A percentile compares a stretch with the other conserved stretches of the same genome.
Evolutionary conservation across 2,797 vertebrate genomes (phyloP).

Genomic region (Semotilus atromaculatus): DNA sequence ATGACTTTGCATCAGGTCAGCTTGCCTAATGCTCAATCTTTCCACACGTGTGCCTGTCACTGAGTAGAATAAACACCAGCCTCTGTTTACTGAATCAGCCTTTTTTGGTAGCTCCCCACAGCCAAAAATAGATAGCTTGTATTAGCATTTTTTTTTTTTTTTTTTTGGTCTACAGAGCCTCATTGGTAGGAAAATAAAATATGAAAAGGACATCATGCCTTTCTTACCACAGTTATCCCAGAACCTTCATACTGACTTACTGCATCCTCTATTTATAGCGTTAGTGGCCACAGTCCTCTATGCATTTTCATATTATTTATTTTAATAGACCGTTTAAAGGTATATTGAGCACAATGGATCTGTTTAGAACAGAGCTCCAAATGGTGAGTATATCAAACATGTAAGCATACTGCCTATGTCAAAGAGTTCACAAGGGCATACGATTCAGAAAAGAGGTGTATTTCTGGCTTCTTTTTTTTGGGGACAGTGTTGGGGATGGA

Average conservation of each 20-base stretch:
- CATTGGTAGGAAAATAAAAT: slow-evolving; percentile 25
- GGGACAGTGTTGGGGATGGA: neutral
- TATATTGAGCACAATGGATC: slow-evolving; percentile 36
- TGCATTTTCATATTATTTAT: neutral
- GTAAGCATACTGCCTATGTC: neutral
- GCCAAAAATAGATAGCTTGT: slow-evolving; percentile 52
- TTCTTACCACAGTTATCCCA: slow-evolving; percentile 46
- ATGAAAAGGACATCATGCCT: slow-evolving; percentile 35
- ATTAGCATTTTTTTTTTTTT: slow-evolving; percentile 3
- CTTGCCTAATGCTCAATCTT: slow-evolving; percentile 1
- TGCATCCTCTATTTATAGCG: slow-evolving; percentile 41
- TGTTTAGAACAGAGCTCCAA: slow-evolving; percentile 27
- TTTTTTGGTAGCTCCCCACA: slow-evolving; percentile 39
- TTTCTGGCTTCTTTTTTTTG: neutral
- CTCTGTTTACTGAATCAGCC: slow-evolving; percentile 54
- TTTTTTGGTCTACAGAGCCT: neutral
- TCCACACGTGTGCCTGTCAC: slow-evolving; percentile 36
- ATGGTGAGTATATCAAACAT: slow-evolving; percentile 18
- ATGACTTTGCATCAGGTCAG: slow-evolving; percentile 31
- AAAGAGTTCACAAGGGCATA: neutral
- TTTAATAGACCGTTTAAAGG: slow-evolving; percentile 18
- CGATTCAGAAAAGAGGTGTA: slow-evolving; percentile 10
- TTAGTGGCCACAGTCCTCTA: neutral
- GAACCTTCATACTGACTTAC: slow-evolving; percentile 45
- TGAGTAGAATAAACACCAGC: slow-evolving; percentile 42